Percentiles rank a stretch among this genome's conserved stretches.
Evolutionary conservation across 1,140 invertebrate genomes (phyloP).

Genomic region (Drosophila nigrodunni): DNA sequence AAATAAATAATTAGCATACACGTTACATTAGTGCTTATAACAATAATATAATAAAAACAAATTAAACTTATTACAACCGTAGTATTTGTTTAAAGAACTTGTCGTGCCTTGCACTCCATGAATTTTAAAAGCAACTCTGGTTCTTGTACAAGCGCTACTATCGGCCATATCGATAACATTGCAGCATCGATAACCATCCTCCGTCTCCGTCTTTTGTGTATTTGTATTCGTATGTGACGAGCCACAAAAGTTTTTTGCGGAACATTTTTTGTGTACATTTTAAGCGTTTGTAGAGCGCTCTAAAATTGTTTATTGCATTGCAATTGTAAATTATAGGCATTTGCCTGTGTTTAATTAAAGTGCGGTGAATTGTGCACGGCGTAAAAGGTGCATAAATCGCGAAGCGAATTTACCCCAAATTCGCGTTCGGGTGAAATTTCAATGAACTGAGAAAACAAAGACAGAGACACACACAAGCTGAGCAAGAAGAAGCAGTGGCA

Average conservation of each 20-base stretch:
- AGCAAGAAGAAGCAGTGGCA: conserved; percentile 72
- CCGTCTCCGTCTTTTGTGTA: conserved; percentile 57
- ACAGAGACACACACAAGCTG: conserved; percentile 74
- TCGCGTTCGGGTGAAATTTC: conserved; percentile 80
- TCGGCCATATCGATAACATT: conserved; percentile 52
- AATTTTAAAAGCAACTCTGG: conserved; percentile 13
- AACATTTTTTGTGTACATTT: conserved; percentile 80
- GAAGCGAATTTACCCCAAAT: conserved; percentile 74
- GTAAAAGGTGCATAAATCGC: conserved; percentile 68
- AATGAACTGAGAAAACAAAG: conserved; percentile 83
- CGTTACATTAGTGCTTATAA: not conserved
- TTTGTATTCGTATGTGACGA: conserved; percentile 79
- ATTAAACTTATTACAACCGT: not conserved
- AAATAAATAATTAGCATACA: not conserved
- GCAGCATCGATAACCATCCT: conserved; percentile 40
- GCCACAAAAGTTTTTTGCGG: conserved; percentile 80
- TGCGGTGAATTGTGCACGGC: conserved; percentile 47
- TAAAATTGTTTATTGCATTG: conserved; percentile 62
- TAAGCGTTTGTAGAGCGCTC: conserved; percentile 70
- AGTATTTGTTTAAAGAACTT: not conserved
- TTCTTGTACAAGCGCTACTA: conserved; percentile 15
- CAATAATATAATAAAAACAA: not conserved
- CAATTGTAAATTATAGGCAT: conserved; percentile 47
- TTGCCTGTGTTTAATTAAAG: conserved; percentile 45
- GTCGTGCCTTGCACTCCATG: conserved; percentile 27